These are phyloP conservation scores for Fundulus diaphanus DNA, from an alignment of 2,797 vertebrate species.

Conservation along the genomic window DNA sequence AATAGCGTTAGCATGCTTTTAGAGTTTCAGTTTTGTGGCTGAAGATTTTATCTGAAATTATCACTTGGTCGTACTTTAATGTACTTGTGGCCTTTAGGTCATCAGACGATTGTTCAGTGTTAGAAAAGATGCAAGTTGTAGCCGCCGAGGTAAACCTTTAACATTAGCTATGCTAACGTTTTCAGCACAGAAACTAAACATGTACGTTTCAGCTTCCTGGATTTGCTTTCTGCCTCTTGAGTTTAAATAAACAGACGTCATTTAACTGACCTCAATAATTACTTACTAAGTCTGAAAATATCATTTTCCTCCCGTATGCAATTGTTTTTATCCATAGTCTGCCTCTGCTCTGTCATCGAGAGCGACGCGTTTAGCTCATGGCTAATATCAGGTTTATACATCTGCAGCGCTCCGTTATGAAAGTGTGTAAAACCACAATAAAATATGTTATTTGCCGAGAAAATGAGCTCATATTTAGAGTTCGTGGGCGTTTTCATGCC, in stretches of 20 bases:
- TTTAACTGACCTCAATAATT: not conserved
- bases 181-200: not conserved
- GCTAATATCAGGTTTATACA: not conserved
- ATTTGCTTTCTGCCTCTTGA: not conserved
- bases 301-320: not conserved
- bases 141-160: not conserved
- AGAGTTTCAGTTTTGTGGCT: not conserved
- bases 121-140: not conserved
- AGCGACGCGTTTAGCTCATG: not conserved
- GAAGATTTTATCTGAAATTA: not conserved
- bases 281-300: not conserved
- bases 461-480: not conserved
- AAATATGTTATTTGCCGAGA: not conserved
- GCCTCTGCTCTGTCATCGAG: not conserved
- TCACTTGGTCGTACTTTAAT: not conserved
- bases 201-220: not conserved
- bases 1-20: constrained; percentile 7
- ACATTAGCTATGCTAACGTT: not conserved
- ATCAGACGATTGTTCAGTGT: not conserved
- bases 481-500: too few species aligned
- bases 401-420: not conserved
- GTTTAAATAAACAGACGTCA: not conserved
- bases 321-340: not conserved
- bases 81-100: not conserved
- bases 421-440: not conserved